These are phyloP conservation scores for Limonius californicus DNA, from an alignment of 1,140 invertebrate species.

Conservation along the genomic window DNA sequence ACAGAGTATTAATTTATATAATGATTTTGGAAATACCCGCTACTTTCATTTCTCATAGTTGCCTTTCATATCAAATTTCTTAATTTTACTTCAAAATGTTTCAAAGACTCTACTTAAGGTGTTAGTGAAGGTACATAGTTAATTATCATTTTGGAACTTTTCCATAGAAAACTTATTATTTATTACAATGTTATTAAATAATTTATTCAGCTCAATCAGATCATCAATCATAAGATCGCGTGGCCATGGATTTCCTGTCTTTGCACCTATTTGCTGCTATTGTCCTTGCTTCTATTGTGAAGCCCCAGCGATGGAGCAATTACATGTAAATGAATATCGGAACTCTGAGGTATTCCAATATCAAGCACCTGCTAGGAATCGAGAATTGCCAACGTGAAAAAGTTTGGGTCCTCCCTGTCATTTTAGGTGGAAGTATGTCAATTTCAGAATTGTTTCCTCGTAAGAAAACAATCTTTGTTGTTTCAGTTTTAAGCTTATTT, in stretches of 20 bases:
- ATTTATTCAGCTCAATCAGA: not conserved
- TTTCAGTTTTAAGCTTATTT: too few relatives aligned
- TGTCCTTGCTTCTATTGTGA: conserved; percentile 12
- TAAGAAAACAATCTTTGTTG: too few relatives aligned
- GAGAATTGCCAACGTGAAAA: conserved; percentile 24
- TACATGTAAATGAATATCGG: conserved; percentile 46
- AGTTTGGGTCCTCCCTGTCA: not conserved
- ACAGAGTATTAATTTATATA: too few relatives aligned
- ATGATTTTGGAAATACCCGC: too few relatives aligned
- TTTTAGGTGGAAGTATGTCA: not conserved
- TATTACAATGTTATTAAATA: too few relatives aligned
- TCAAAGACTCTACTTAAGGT: too few relatives aligned
- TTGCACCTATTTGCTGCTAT: not conserved
- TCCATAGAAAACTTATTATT: too few relatives aligned
- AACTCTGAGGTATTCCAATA: conserved; percentile 41
- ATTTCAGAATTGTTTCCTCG: not conserved
- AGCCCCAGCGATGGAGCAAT: conserved; percentile 35
- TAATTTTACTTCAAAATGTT: too few relatives aligned
- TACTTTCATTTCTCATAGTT: too few relatives aligned
- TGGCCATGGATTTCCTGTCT: not conserved
- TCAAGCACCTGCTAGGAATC: conserved; percentile 36
- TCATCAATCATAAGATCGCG: not conserved
- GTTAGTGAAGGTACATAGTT: too few relatives aligned
- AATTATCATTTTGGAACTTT: too few relatives aligned
- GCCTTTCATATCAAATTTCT: too few relatives aligned